Percentiles rank a stretch among this genome's conserved stretches.
Conservation (phyloP, 1,140 invertebrate genomes). For the Drosophila rhopaloa region DNA sequence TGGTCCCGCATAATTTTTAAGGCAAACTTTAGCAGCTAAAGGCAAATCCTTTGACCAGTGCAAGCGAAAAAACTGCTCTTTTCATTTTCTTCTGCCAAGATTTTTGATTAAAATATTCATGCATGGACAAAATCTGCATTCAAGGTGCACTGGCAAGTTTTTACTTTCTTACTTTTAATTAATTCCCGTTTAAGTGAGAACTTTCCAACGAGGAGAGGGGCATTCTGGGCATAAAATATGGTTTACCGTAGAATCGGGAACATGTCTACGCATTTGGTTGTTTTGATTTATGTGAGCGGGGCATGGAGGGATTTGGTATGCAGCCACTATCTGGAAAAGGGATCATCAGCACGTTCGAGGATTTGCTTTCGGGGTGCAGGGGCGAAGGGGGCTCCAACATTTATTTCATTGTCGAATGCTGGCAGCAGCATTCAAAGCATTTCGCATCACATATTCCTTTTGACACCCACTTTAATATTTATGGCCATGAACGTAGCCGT, state of each 20-base stretch:
- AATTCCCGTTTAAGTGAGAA: constrained; percentile 46
- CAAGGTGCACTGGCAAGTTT: constrained; percentile 31
- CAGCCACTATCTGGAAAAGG: constrained; percentile 23
- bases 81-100: constrained; percentile 28
- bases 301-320: background rate
- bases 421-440: constrained; percentile 46
- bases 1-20: constrained; percentile 40
- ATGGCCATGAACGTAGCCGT: constrained; percentile 37
- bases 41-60: constrained; percentile 32
- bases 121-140: constrained; percentile 19
- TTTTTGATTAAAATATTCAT: constrained; percentile 73
- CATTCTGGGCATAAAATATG: constrained; percentile 25
- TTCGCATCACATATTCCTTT: constrained; percentile 60
- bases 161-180: constrained; percentile 60
- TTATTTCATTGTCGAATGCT: constrained; percentile 39
- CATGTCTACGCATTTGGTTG: constrained; percentile 33
- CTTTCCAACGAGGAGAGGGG: constrained; percentile 15
- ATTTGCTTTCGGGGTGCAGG: background rate
- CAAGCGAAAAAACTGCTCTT: constrained; percentile 28
- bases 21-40: constrained; percentile 37
- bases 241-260: constrained; percentile 10
- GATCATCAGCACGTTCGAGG: constrained; percentile 30
- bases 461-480: constrained; percentile 72
- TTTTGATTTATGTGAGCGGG: constrained; percentile 31
- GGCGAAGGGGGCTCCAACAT: constrained; percentile 6